These are phyloP conservation scores for Aramus guarauna DNA, from an alignment of 2,113 vertebrate genomes.

Conservation along the genomic window DNA sequence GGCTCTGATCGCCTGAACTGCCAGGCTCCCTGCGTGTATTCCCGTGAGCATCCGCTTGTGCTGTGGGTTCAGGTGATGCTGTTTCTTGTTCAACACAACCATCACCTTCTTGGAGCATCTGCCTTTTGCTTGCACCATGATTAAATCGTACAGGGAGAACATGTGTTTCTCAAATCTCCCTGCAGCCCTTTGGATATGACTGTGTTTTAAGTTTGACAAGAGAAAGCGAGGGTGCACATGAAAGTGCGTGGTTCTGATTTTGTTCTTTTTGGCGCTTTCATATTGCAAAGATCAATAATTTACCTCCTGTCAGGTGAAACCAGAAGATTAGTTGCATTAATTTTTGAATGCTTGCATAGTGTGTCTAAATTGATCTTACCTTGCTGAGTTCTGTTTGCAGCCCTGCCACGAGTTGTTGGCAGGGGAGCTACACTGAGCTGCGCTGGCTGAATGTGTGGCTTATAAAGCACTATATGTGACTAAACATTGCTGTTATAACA, in stretches of 20 bases:
- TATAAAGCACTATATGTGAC: background rate
- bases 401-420: background rate
- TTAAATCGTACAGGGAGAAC: background rate
- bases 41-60: background rate
- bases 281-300: conserved; percentile 9
- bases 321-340: conserved; percentile 15
- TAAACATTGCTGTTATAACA: background rate
- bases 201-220: background rate
- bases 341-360: background rate
- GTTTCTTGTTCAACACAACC: background rate
- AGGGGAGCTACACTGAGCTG: background rate
- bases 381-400: background rate
- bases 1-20: background rate
- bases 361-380: background rate
- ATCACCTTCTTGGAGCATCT: background rate
- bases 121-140: background rate
- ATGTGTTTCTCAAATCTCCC: background rate
- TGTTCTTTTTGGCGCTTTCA: conserved; percentile 1
- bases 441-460: background rate
- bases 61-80: background rate
- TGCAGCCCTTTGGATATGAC: conserved; percentile 10
- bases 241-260: background rate
- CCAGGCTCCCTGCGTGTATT: background rate
- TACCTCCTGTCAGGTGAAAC: conserved; percentile 21
- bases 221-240: background rate